Base-by-base conservation (phyloP, 2,113 vertebrate species). In the Bungarus multicinctus region DNA sequence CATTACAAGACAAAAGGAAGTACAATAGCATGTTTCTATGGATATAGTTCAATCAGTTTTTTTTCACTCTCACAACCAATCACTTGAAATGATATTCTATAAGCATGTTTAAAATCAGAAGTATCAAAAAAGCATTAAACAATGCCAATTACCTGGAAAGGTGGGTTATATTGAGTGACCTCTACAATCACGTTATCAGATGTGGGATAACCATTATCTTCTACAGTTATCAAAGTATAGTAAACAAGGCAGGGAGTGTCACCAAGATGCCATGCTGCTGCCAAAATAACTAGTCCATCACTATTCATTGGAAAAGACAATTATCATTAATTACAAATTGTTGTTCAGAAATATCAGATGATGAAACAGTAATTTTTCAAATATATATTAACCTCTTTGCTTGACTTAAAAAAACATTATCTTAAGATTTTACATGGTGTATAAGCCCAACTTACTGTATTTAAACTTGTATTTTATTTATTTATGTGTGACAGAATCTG, bases 141-240 rank as follows among this genome's bases (percentile, higher is more conserved):
- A 91, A 27, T 6, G 8, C 8, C 27, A 27, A 0, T 39, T 96
- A 99, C 99, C 98, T 99, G 98, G 96, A 99, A 99, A 1, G 97
- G 97, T 0, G 98, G 98, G 93, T 98, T 99, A 96, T 98, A 98
- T 87, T 99, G 99, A 60, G 98, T 99, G 94, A 99, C 99, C 93
- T 99, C 99, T 86, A 99, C 98, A 0, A 97, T 97, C n/a, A 99
- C 95, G 0, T 98, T 97, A 81, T 99, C 98, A 10, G 98, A 97
- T 95, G 98, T 97, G 58, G 98, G 92, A 87, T 85, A 95, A n/a
- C 98, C 98, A 3, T 95, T 96, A 92, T 99, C 99, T 93, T 98
- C 98, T 30, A 99, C 96, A 2, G 98, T 99, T 96, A 99, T 85
- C 94, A 99, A 97, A 93, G 98, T 98, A 96, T 99, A 99, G 96